Conservation (phyloP, 2,888 invertebrate genomes). For the Nasonia oneida region DNA sequence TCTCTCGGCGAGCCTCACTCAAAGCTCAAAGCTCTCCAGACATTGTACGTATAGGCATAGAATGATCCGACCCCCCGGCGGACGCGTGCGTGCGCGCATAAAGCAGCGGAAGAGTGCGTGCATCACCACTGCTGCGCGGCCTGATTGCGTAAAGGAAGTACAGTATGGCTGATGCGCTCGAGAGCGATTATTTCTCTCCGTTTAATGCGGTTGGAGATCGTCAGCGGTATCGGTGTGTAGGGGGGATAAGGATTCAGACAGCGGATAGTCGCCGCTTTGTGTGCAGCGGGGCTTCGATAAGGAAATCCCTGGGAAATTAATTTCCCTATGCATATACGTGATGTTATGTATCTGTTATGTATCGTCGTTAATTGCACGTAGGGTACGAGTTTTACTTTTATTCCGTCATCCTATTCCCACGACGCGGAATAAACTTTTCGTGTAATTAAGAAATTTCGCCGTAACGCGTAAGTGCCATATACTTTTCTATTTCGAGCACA, state of each 20-base stretch:
- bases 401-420: not conserved
- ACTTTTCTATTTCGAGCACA: not conserved
- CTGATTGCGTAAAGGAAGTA: slow-evolving; percentile 15
- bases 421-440: not conserved
- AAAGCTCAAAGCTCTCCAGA: not conserved
- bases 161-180: not conserved
- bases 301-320: not conserved
- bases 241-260: not conserved
- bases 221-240: not conserved
- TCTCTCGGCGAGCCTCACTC: not conserved
- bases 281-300: not conserved
- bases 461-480: not conserved
- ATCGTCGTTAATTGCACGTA: not conserved
- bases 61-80: not conserved
- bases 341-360: not conserved
- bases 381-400: not conserved
- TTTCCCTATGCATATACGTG: not conserved
- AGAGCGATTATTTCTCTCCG: too few relatives aligned
- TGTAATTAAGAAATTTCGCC: not conserved
- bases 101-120: not conserved
- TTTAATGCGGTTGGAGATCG: too few relatives aligned
- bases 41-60: too few relatives aligned
- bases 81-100: not conserved
- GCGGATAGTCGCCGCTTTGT: not conserved
- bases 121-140: not conserved